Conservation (phyloP, 2,888 invertebrate genomes). For the Suillia variegata region DNA sequence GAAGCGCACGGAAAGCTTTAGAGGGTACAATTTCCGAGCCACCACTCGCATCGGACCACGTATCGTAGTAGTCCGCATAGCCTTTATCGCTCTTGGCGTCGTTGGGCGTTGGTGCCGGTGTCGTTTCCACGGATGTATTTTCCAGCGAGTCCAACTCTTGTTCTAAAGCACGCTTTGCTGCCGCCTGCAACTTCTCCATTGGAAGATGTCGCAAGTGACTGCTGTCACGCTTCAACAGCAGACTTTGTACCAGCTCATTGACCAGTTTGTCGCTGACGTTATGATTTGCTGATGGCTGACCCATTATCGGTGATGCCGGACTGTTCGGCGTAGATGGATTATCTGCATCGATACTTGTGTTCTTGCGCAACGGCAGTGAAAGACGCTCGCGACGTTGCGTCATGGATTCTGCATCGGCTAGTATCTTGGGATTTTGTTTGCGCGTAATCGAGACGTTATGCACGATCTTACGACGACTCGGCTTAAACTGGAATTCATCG, state of each 20-base stretch:
- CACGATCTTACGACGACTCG: slow-evolving; percentile 56
- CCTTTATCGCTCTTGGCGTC: slow-evolving; percentile 60
- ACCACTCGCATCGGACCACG: slow-evolving; percentile 60
- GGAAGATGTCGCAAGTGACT: slow-evolving; percentile 64
- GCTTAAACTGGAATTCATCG: slow-evolving; percentile 52
- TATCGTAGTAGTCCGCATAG: slow-evolving; percentile 66
- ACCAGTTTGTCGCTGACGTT: slow-evolving; percentile 64
- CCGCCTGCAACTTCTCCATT: slow-evolving; percentile 66
- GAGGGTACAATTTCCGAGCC: slow-evolving; percentile 65
- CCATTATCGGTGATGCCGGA: slow-evolving; percentile 58
- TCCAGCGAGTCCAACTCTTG: slow-evolving; percentile 65
- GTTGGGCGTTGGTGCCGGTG: slow-evolving; percentile 61
- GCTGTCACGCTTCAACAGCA: slow-evolving; percentile 65
- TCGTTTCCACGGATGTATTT: slow-evolving; percentile 61
- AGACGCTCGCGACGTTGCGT: slow-evolving; percentile 63
- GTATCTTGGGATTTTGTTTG: slow-evolving; percentile 53
- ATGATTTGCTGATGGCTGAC: slow-evolving; percentile 61
- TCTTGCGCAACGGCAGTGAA: slow-evolving; percentile 63
- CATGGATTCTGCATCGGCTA: slow-evolving; percentile 59
- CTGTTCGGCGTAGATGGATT: slow-evolving; percentile 65
- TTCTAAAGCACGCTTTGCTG: slow-evolving; percentile 65
- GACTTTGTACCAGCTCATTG: slow-evolving; percentile 66
- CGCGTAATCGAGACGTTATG: slow-evolving; percentile 61
- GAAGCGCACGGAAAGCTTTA: slow-evolving; percentile 65
- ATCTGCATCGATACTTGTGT: slow-evolving; percentile 62